Base-by-base conservation (phyloP, 1,140 invertebrate species). In the Lamellibrachia luymesi region DNA sequence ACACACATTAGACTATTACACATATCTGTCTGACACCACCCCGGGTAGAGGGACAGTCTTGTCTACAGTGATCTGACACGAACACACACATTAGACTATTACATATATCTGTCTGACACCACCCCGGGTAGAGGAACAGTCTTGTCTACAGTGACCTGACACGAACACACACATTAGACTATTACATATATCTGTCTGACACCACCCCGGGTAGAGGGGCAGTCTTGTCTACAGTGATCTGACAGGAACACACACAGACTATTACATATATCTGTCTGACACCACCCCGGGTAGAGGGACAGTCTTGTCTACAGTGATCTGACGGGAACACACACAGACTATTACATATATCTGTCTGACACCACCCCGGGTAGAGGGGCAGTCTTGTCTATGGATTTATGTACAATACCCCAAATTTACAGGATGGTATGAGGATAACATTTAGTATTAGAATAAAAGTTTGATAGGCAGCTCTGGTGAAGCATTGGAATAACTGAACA, bases 271-370 rank as follows among this genome's bases (percentile, higher is more conserved):
- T 38, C 38, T 51, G 91, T 91, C 8, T 51, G 51, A 50, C 91
- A 91, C 91, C 8, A 13, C 91, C 8, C 2, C 91, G 4, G 91
- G 49, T 91, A 91, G 49, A 50, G 91, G 91, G 49, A 4, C 49
- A 25, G 49, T 91, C 6, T 13, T 91, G 91, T 91, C 8, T 91
- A 91, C 51, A 50, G 91, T 91, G 51, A 91, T 91, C 91, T 91
- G 91, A 13, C 38, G 51, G 91, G 49, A 91, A 91, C 51, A 38
- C 38, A 38, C 38, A 38, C 38, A 38, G 38, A 38, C 38, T 38
- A 38, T 38, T 38, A 90, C 38, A 38, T 38, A 38, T 38, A 17
- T 6, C 52, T 56, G 52, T 56, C 52, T 8, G 38, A 8, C 0
- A 56, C 52, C 17, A 17, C 0, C 52, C 52, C 52, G 6, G 52